These are phyloP conservation scores for Mesorhabditis spiculigera DNA, from an alignment of 2,888 invertebrate genomes.

Conservation along the genomic window DNA sequence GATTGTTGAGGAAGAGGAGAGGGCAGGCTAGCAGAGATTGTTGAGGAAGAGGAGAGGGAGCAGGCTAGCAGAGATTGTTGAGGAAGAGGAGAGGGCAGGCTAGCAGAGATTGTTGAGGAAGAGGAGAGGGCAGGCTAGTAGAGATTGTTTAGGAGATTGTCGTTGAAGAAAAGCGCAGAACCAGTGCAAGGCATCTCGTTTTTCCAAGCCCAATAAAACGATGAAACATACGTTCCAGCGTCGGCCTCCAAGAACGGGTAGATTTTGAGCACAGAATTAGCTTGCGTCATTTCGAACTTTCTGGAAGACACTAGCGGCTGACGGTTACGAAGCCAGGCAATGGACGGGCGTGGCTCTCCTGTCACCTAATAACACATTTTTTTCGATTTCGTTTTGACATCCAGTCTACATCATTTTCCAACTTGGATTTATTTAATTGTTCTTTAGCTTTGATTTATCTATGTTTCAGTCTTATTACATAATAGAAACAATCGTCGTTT, in stretches of 20 bases:
- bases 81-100: too few species aligned
- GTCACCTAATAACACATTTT: constrained; percentile 45
- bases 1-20: too few species aligned
- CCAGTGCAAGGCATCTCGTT: background rate
- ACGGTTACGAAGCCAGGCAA: constrained; percentile 42
- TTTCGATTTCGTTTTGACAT: too few species aligned
- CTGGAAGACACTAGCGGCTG: constrained; percentile 35
- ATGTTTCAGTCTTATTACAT: too few species aligned
- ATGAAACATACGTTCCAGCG: constrained; percentile 37
- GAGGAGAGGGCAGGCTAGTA: background rate
- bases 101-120: too few species aligned
- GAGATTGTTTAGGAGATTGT: background rate
- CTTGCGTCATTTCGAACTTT: constrained; percentile 36
- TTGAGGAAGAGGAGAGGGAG: too few species aligned
- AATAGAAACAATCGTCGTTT: too few species aligned
- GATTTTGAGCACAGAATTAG: constrained; percentile 37
- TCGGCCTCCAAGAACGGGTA: constrained; percentile 54
- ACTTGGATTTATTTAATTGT: too few species aligned
- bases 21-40: too few species aligned
- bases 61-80: too few species aligned
- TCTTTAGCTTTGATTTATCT: too few species aligned
- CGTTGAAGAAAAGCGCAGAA: background rate
- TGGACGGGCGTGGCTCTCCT: constrained; percentile 42
- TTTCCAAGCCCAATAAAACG: constrained; percentile 8
- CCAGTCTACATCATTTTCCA: too few species aligned